phyloP scores from a whole-genome alignment of 1,140 invertebrate species.

The Coenobita brevimanus region DNA sequence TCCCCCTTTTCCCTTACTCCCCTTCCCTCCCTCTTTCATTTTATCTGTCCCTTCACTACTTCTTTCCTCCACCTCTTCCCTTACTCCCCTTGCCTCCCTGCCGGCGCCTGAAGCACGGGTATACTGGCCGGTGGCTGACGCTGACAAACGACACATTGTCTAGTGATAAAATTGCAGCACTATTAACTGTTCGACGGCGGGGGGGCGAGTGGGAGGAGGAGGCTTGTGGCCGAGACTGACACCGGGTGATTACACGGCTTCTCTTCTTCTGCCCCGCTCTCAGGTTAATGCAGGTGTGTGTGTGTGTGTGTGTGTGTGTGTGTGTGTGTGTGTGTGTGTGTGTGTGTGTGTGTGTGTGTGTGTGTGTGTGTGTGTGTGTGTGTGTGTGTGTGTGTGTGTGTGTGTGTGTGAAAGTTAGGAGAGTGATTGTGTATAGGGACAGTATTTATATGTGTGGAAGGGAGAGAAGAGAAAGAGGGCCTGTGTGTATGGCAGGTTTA shows the following conservation, averaged over 20 bases:
- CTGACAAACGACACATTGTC: conserved; percentile 45
- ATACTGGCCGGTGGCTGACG: conserved; percentile 14
- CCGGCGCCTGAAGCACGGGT: background rate
- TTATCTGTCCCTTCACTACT: background rate
- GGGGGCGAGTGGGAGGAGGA: background rate
- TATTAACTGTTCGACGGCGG: background rate
- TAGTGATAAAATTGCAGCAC: conserved; percentile 29
- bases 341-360: too few species aligned
- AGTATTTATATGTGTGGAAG: too few species aligned
- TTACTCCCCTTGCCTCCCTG: background rate
- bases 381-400: too few species aligned
- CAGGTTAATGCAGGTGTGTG: too few species aligned
- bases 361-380: too few species aligned
- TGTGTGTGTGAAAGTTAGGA: too few species aligned
- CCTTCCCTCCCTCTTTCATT: background rate
- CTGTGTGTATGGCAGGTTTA: too few species aligned
- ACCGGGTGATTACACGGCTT: background rate
- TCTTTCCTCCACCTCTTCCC: background rate
- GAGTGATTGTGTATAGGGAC: too few species aligned
- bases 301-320: too few species aligned
- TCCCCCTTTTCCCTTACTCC: background rate
- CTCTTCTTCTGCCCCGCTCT: background rate
- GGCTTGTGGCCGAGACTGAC: background rate
- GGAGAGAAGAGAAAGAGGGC: too few species aligned
- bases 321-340: too few species aligned